phyloP scores from a whole-genome alignment of 2,797 vertebrate species.

The Lagodon rhomboides region DNA sequence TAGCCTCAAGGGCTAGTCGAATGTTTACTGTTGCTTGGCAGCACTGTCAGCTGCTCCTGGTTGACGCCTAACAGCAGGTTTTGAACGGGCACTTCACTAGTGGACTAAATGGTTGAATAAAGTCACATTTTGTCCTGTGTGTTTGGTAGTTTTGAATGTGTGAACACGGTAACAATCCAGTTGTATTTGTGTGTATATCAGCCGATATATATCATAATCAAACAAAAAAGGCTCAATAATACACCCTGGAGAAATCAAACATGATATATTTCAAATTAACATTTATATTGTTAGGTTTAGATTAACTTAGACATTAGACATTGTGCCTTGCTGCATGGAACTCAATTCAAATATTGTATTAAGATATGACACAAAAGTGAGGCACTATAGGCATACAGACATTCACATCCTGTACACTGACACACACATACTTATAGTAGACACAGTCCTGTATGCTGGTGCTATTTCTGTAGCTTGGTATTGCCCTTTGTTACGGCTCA shows the following conservation, averaged over 20 bases:
- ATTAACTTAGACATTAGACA: background rate
- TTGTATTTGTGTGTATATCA: background rate
- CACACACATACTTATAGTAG: background rate
- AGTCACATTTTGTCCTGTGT: too few relatives aligned
- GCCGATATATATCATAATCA: background rate
- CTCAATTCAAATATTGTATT: background rate
- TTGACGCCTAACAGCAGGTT: too few relatives aligned
- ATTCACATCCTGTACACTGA: background rate
- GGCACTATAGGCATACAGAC: background rate
- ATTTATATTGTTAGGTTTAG: background rate
- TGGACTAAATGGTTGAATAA: too few relatives aligned
- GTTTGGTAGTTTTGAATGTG: too few relatives aligned
- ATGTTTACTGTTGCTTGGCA: too few relatives aligned
- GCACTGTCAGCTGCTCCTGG: too few relatives aligned
- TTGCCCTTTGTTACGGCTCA: slow-evolving; percentile 63
- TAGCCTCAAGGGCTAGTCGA: too few relatives aligned
- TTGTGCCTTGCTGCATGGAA: background rate
- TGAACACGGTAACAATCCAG: too few relatives aligned
- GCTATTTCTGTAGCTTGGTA: slow-evolving; percentile 64
- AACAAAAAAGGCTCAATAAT: background rate
- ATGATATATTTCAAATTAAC: background rate
- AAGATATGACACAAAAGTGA: background rate
- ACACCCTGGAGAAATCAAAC: background rate
- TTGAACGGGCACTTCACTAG: too few relatives aligned
- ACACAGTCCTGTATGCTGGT: slow-evolving; percentile 39